phyloP scores from a whole-genome alignment of 92 coral and sea anemone genomes.

The Epizoanthus ramosus region DNA sequence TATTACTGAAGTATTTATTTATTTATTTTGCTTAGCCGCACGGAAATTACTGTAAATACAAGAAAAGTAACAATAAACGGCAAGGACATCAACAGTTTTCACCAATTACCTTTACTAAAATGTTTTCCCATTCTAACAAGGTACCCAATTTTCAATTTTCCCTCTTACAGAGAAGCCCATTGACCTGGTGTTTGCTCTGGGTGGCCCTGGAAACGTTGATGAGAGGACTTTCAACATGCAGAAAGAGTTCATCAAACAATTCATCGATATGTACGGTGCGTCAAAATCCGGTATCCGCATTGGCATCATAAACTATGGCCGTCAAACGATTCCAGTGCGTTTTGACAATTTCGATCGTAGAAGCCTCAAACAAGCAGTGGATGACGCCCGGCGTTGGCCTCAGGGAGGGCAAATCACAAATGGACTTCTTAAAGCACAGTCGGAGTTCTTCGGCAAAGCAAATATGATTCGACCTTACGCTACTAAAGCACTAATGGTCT shows the following conservation, averaged over 20 bases:
- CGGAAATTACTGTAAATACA: no score
- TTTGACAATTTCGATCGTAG: conserved; percentile 75
- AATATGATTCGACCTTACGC: conserved; percentile 67
- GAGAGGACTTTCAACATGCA: conserved; percentile 77
- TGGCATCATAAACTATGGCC: conserved; percentile 80
- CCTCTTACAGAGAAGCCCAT: conserved; percentile 70
- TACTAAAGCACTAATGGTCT: conserved; percentile 71
- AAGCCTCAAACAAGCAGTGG: conserved; percentile 69
- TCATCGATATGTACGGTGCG: conserved; percentile 78
- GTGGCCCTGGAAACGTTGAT: conserved; percentile 75
- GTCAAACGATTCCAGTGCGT: conserved; percentile 51
- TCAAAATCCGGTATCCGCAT: conserved; percentile 76
- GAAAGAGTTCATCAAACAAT: conserved; percentile 83
- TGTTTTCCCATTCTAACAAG: no score
- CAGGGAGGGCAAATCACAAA: conserved; percentile 72
- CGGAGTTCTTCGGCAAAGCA: conserved; percentile 55
- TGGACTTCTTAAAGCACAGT: conserved; percentile 63
- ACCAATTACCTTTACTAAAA: no score
- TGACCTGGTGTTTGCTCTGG: conserved; percentile 87
- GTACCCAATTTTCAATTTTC: conserved; percentile 4
- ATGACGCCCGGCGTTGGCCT: conserved; percentile 42
- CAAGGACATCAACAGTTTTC: no score
- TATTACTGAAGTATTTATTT: no score
- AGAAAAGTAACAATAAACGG: no score
- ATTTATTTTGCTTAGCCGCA: no score